Conservation (phyloP, 1,140 invertebrate genomes). For the Asbolus verrucosus region DNA sequence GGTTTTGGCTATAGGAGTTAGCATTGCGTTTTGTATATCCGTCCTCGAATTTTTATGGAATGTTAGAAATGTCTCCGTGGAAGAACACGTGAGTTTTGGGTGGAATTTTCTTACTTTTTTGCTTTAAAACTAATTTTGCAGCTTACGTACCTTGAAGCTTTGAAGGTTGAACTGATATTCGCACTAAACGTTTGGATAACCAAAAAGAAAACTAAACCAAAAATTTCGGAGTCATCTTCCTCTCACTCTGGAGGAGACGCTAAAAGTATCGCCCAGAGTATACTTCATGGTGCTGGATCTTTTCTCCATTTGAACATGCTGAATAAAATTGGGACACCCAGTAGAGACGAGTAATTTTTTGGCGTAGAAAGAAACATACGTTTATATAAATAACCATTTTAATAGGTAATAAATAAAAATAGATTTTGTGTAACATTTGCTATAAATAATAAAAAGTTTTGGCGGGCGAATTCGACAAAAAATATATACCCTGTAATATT, state of each 20-base stretch:
- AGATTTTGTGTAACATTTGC: too few relatives aligned
- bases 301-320: neutral
- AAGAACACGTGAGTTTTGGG: slow-evolving; percentile 74
- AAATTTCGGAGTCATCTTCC: slow-evolving; percentile 1
- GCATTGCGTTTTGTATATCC: slow-evolving; percentile 74
- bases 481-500: too few relatives aligned
- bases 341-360: neutral
- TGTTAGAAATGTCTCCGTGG: slow-evolving; percentile 79
- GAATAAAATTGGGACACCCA: slow-evolving; percentile 2
- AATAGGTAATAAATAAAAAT: too few relatives aligned
- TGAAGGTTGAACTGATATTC: slow-evolving; percentile 74
- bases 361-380: too few relatives aligned
- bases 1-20: slow-evolving; percentile 80
- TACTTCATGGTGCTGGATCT: slow-evolving; percentile 2
- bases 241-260: neutral
- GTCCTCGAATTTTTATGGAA: slow-evolving; percentile 87
- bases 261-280: slow-evolving; percentile 17
- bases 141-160: slow-evolving; percentile 73
- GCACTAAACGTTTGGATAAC: slow-evolving; percentile 73
- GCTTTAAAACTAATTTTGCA: too few relatives aligned
- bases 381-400: too few relatives aligned
- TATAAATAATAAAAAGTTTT: too few relatives aligned
- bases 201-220: slow-evolving; percentile 71
- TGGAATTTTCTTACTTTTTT: slow-evolving; percentile 18
- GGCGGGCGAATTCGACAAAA: too few relatives aligned